These are phyloP conservation scores for Isurus oxyrinchus DNA, from an alignment of 2,113 vertebrate species.

Conservation along the genomic window DNA sequence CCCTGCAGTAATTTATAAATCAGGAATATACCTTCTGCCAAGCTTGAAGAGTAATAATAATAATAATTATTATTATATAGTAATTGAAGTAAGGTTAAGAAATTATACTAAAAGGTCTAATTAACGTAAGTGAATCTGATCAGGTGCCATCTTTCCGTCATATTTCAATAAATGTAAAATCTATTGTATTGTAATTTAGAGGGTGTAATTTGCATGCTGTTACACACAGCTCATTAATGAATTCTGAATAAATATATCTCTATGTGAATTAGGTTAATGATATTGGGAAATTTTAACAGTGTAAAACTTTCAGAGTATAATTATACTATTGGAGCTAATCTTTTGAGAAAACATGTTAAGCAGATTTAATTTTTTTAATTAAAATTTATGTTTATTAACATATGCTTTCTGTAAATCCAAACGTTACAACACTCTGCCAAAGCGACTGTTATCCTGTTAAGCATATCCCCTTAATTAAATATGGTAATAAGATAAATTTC, in stretches of 20 bases:
- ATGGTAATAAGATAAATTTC: background rate
- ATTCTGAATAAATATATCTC: conserved; percentile 15
- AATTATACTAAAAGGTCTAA: background rate
- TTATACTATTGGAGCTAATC: background rate
- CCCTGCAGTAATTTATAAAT: background rate
- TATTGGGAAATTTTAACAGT: background rate
- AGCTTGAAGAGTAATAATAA: background rate
- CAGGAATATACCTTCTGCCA: background rate
- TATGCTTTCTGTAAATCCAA: background rate
- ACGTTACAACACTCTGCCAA: background rate
- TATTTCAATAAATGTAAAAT: background rate
- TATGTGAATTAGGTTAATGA: conserved; percentile 10
- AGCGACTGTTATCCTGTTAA: background rate
- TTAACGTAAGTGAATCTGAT: background rate
- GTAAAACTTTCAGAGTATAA: conserved; percentile 6
- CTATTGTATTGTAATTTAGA: background rate
- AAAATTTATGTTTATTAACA: conserved; percentile 19
- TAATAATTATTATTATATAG: background rate
- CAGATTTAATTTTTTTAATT: background rate
- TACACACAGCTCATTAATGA: background rate
- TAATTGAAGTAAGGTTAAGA: background rate
- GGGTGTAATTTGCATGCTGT: background rate
- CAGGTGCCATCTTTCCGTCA: background rate
- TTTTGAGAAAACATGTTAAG: background rate
- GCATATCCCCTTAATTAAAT: background rate